Conservation (phyloP, 2,797 vertebrate genomes). For the Petrocephalus sullivani region DNA sequence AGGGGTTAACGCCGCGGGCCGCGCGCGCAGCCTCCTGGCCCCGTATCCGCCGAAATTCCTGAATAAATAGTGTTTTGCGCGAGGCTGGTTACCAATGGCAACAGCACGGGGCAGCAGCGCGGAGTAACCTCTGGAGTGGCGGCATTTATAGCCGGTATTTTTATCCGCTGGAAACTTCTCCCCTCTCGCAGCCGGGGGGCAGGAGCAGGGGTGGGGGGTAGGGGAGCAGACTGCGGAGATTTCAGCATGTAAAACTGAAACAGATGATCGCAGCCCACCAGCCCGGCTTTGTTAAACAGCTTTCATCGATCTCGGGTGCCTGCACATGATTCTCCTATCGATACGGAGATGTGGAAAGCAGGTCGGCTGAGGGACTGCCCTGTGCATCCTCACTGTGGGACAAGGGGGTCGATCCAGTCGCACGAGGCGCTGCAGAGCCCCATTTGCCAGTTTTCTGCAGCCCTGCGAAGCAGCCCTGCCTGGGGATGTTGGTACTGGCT, state of each 20-base stretch:
- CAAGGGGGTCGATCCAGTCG: background rate
- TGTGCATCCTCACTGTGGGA: background rate
- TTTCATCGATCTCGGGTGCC: background rate
- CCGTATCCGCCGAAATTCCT: conserved; percentile 67
- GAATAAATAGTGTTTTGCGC: conserved; percentile 74
- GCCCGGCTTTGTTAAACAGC: conserved; percentile 14
- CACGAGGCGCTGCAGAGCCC: background rate
- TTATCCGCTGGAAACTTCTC: conserved; percentile 59
- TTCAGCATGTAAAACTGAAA: conserved; percentile 23
- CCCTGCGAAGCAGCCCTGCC: background rate
- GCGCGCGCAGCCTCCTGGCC: conserved; percentile 48
- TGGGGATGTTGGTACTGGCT: background rate
- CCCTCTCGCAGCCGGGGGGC: conserved; percentile 44
- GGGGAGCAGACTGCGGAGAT: conserved; percentile 54
- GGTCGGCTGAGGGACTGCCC: background rate
- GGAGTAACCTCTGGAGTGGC: conserved; percentile 61
- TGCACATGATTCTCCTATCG: background rate
- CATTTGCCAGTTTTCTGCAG: background rate
- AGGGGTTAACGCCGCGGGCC: conserved; percentile 62
- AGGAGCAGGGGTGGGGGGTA: conserved; percentile 40
- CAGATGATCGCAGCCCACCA: conserved; percentile 19
- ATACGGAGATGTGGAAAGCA: background rate
- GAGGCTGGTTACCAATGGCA: conserved; percentile 68
- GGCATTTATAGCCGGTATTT: conserved; percentile 59
- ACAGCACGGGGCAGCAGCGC: conserved; percentile 61